A percentile compares a stretch with the other conserved stretches of the same genome.
phyloP scores from a whole-genome alignment of 2,888 invertebrate genomes.

The Reticulitermes lucifugus region DNA sequence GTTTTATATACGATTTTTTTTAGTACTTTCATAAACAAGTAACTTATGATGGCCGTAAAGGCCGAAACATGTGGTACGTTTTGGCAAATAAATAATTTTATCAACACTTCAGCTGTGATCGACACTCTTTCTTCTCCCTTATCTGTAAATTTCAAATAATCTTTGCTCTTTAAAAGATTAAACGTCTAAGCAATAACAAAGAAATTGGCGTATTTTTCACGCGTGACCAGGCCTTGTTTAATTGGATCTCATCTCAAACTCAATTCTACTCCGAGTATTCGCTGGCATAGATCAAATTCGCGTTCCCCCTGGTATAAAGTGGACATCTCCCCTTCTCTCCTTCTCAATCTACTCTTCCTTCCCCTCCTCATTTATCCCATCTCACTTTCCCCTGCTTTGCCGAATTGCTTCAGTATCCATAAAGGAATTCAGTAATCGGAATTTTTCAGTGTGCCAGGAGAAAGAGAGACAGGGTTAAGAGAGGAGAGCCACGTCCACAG shows the following conservation, averaged over 20 bases:
- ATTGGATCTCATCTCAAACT: not conserved
- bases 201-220: too few relatives aligned
- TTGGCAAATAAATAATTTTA: too few relatives aligned
- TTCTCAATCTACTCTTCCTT: not conserved
- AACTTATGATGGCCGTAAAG: too few relatives aligned
- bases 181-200: too few relatives aligned
- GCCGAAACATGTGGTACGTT: too few relatives aligned
- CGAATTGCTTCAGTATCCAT: conserved; percentile 37
- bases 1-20: too few relatives aligned
- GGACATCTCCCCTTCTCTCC: conserved; percentile 6
- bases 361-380: not conserved
- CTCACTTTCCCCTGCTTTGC: conserved; percentile 11
- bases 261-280: not conserved
- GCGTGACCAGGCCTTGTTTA: not conserved
- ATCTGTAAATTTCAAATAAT: too few relatives aligned
- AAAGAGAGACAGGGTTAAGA: not conserved
- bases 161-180: too few relatives aligned
- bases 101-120: too few relatives aligned
- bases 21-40: too few relatives aligned
- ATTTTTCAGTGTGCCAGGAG: conserved; percentile 44
- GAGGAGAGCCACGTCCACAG: not conserved
- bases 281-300: not conserved
- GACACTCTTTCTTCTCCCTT: too few relatives aligned
- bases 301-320: not conserved
- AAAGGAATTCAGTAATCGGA: conserved; percentile 50